phyloP scores from a whole-genome alignment of 64 coral and sea anemone genomes.

The Pocillopora damicornis region DNA sequence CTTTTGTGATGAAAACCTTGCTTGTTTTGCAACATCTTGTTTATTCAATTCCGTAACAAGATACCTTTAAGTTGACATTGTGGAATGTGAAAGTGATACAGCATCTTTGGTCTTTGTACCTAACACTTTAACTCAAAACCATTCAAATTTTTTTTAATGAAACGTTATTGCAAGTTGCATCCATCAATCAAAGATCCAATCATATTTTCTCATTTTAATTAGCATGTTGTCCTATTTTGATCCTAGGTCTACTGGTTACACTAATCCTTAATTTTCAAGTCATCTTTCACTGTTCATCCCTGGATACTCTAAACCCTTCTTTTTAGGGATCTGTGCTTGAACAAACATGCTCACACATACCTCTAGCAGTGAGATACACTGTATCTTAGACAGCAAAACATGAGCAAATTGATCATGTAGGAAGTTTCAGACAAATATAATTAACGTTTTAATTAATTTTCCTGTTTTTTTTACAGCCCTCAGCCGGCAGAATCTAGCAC shows the following conservation, averaged over 20 bases:
- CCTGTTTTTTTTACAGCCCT: slow-evolving; percentile 17
- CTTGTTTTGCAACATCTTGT: background rate
- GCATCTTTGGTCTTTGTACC: slow-evolving; percentile 12
- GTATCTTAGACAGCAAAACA: no score
- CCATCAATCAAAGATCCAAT: background rate
- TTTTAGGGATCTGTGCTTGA: no score
- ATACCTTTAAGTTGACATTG: background rate
- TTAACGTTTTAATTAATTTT: background rate
- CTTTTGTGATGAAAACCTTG: no score
- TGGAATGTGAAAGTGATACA: slow-evolving; percentile 18
- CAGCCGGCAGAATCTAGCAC: slow-evolving; percentile 54
- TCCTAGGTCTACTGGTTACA: no score
- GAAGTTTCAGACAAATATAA: background rate
- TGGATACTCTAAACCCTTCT: no score
- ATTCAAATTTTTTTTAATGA: background rate
- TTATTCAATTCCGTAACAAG: slow-evolving; percentile 2
- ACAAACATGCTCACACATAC: no score
- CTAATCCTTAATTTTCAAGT: no score
- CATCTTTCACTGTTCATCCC: no score
- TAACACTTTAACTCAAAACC: background rate
- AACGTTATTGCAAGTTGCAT: background rate
- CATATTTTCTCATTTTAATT: background rate
- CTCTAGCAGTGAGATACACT: no score
- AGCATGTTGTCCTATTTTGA: background rate
- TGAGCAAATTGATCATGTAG: background rate